Conservation (phyloP, 2,888 invertebrate genomes). For the Crematogaster levior region DNA sequence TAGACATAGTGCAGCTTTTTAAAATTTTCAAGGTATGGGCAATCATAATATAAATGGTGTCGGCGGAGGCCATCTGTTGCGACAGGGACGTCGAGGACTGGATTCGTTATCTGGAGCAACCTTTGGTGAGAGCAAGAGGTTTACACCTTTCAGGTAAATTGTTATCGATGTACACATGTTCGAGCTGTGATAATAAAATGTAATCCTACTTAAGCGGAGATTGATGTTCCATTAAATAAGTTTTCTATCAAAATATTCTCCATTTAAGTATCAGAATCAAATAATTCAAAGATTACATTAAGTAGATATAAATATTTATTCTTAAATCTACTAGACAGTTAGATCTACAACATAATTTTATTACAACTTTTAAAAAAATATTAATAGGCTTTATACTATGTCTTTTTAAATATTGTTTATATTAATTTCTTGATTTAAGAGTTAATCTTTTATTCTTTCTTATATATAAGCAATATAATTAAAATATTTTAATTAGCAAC, state of each 20-base stretch:
- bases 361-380: background rate
- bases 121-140: conserved; percentile 85
- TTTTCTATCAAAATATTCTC: background rate
- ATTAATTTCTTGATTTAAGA: background rate
- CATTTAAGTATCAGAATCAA: background rate
- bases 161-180: background rate
- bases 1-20: conserved; percentile 29
- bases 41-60: conserved; percentile 76
- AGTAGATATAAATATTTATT: background rate
- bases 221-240: background rate
- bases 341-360: background rate
- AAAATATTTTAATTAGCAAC: background rate
- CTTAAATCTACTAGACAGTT: no score
- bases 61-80: conserved; percentile 71
- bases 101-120: conserved; percentile 85
- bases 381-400: background rate
- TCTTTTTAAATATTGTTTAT: background rate
- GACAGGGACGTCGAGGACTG: conserved; percentile 84
- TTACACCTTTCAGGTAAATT: conserved; percentile 82
- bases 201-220: background rate
- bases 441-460: background rate
- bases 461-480: background rate
- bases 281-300: background rate
- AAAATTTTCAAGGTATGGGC: conserved; percentile 38
- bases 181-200: background rate